These are phyloP conservation scores for Anneissia japonica DNA, from an alignment of 35 echinoderm and acorn worm species.

Conservation along the genomic window DNA sequence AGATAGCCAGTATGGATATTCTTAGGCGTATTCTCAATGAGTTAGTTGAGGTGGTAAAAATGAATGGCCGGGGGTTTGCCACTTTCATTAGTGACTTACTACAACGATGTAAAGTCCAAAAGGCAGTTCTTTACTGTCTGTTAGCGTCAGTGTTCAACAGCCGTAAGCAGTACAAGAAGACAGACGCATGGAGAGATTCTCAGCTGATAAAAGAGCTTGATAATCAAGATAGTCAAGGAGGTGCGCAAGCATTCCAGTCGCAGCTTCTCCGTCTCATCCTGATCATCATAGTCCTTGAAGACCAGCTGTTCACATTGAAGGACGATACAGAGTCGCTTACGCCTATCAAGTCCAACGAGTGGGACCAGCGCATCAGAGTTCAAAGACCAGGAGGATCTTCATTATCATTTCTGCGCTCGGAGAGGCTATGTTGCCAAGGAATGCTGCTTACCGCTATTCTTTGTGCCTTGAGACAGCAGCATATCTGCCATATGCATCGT, in stretches of 20 bases:
- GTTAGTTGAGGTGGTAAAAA: conserved; percentile 75
- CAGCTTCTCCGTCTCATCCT: conserved; percentile 77
- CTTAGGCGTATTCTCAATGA: conserved; percentile 66
- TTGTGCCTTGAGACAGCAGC: conserved; percentile 81
- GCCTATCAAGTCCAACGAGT: conserved; percentile 1
- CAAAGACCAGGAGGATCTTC: conserved; percentile 53
- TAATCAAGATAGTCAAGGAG: conserved; percentile 43
- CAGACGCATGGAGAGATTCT: conserved; percentile 8
- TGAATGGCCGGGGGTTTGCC: conserved; percentile 70
- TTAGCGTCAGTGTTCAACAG: conserved; percentile 76
- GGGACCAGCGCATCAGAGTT: conserved; percentile 67
- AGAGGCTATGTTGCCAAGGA: conserved; percentile 67
- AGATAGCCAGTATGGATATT: conserved; percentile 94
- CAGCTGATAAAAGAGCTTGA: conserved; percentile 68
- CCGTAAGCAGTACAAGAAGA: conserved; percentile 12
- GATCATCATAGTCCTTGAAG: conserved; percentile 88
- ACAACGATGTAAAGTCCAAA: conserved; percentile 86
- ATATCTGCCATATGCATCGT: conserved; percentile 86
- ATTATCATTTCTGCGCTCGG: conserved; percentile 60
- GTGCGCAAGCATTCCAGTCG: conserved; percentile 85
- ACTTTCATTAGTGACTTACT: conserved; percentile 93
- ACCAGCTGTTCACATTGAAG: conserved; percentile 77
- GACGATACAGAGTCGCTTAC: conserved; percentile 49
- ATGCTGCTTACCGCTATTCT: conserved; percentile 72
- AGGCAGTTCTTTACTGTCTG: conserved; percentile 80